These are phyloP conservation scores for Eustalomyia histrio DNA, from an alignment of 2,888 invertebrate species.

Conservation along the genomic window DNA sequence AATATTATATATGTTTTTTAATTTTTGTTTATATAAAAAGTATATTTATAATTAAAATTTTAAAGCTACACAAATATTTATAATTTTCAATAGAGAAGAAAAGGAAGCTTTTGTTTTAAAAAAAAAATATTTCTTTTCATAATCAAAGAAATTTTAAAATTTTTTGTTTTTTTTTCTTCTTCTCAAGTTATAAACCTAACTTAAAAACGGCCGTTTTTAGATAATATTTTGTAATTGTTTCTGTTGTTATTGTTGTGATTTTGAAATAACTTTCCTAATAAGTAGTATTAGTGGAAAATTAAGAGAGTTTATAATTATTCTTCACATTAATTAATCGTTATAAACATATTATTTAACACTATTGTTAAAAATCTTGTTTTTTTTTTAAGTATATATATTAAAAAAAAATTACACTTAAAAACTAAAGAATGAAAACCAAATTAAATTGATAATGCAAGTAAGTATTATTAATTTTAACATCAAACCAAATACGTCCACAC, in stretches of 20 bases:
- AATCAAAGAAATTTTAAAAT: constrained; percentile 43
- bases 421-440: constrained; percentile 58
- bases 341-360: constrained; percentile 44
- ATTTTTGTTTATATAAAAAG: constrained; percentile 18
- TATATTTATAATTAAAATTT: constrained; percentile 31
- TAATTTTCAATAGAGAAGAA: constrained; percentile 38
- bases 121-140: constrained; percentile 37
- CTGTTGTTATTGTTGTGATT: background rate
- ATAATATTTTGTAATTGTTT: constrained; percentile 26
- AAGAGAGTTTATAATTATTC: constrained; percentile 29
- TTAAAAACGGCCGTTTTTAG: constrained; percentile 66
- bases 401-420: constrained; percentile 57
- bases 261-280: constrained; percentile 55
- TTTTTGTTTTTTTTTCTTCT: background rate
- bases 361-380: constrained; percentile 45
- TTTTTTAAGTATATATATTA: constrained; percentile 33
- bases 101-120: constrained; percentile 39
- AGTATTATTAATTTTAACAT: constrained; percentile 43
- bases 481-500: constrained; percentile 60
- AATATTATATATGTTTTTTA: constrained; percentile 14
- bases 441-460: constrained; percentile 57
- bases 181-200: constrained; percentile 47
- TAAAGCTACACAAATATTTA: constrained; percentile 46
- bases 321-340: constrained; percentile 33
- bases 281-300: constrained; percentile 16